phyloP scores from a whole-genome alignment of 2,888 invertebrate species.

The Lycaena phlaeas region DNA sequence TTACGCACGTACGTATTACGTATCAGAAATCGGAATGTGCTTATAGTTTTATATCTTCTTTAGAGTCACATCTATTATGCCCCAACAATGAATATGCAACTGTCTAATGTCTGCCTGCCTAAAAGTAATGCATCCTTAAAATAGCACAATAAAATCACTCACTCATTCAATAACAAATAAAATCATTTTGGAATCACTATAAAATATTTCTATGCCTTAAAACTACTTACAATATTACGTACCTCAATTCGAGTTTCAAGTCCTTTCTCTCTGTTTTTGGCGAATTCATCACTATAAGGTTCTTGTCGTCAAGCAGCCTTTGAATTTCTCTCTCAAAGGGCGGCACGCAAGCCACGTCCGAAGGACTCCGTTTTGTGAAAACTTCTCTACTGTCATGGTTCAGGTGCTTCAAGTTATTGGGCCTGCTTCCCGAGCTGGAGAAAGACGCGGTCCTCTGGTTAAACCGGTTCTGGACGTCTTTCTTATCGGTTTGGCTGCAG shows the following conservation, averaged over 20 bases:
- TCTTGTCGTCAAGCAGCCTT: conserved; percentile 82
- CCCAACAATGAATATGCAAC: too few relatives aligned
- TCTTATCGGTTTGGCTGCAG: conserved; percentile 78
- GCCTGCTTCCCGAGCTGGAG: conserved; percentile 65
- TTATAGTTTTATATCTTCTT: too few relatives aligned
- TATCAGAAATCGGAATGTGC: too few relatives aligned
- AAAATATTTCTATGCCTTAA: too few relatives aligned
- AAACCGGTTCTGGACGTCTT: conserved; percentile 61
- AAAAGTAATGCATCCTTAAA: too few relatives aligned
- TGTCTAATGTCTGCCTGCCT: too few relatives aligned
- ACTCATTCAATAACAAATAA: too few relatives aligned
- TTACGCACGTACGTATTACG: too few relatives aligned
- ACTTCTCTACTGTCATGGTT: conserved; percentile 63
- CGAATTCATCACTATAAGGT: conserved; percentile 74
- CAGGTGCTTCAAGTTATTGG: conserved; percentile 67
- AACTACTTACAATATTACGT: conserved; percentile 16
- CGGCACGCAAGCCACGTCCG: conserved; percentile 68
- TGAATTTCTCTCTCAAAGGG: conserved; percentile 87
- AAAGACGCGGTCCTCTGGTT: conserved; percentile 63
- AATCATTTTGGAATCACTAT: too few relatives aligned
- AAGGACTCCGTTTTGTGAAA: conserved; percentile 59
- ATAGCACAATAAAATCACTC: too few relatives aligned
- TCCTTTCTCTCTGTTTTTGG: conserved; percentile 75
- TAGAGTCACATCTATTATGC: too few relatives aligned
- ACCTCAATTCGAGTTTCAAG: conserved; percentile 73